Base-by-base conservation (phyloP, 1,140 invertebrate genomes). In the Cherax destructor region DNA sequence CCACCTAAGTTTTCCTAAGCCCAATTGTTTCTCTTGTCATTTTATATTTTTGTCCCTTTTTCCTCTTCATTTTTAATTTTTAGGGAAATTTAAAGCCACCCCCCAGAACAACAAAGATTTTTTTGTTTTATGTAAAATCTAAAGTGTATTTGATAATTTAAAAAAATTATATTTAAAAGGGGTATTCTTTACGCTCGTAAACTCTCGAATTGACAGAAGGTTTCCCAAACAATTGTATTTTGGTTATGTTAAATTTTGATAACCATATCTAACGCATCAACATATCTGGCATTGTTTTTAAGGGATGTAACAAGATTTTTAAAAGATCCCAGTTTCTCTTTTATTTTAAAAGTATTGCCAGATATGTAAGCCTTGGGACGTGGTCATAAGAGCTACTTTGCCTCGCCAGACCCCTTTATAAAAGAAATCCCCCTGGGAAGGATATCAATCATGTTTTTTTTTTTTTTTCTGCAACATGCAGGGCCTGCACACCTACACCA, bases 191-290 rank as follows among this genome's bases (percentile, higher is more conserved):
- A 59, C 77, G 30, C 18, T 21, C n/a, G 59, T 24, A 83, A 91
- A 72, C 83, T 85, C 83, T 61, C 49, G 83, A 59, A 84, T 80
- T 91, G 89, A 91, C 89, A 91, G 86, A 91, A 91, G 89, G 89
- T 91, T 91, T 91, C 89, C n/a, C 89, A 91, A 91, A 86, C 89
- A 91, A 91, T 91, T 91, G 74, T 61, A 86, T 91, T 91, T 91
- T 47, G 52, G 41, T 30, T 24, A 61, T 56, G 21, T 86, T n/a
- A 49, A 3, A 72, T 5, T 52, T 13, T 61, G 21, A 7, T 10
- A 10, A 76, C n/a, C 10, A 52, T 86, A 2, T 0, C 2, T 72
- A n/a, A 86, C 11, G 16, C 18, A 76, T 18, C 13, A 49, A 30
- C 49, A 0, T 76, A 13, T 24, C 6, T 24, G 1, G 61, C 18